phyloP scores from a whole-genome alignment of 2,797 vertebrate genomes.

The Arnoldichthys spilopterus region DNA sequence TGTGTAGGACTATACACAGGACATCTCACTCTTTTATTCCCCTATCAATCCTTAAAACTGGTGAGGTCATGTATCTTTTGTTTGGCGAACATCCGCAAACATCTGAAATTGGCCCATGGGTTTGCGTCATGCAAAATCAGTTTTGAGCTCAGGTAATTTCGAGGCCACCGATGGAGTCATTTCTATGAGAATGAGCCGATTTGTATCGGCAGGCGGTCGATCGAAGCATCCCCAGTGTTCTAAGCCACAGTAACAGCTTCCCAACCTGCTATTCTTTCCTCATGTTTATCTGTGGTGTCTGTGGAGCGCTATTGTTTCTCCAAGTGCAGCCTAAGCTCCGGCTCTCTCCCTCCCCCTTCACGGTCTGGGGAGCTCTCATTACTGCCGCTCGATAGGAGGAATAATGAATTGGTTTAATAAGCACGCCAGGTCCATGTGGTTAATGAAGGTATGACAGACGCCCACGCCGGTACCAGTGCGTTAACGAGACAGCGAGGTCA shows the following conservation, averaged over 20 bases:
- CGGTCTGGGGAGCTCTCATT: slow-evolving; percentile 41
- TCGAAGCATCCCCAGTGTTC: not conserved
- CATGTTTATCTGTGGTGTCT: slow-evolving; percentile 5
- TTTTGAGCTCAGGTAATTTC: not conserved
- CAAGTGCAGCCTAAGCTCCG: not conserved
- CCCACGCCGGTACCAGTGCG: slow-evolving; percentile 66
- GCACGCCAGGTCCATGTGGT: slow-evolving; percentile 75
- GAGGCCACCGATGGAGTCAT: not conserved
- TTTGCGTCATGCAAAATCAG: not conserved
- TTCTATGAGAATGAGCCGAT: not conserved
- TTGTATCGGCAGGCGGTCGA: not conserved
- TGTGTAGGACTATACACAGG: too few relatives aligned
- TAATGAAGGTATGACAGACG: slow-evolving; percentile 80
- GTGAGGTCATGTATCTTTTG: too few relatives aligned
- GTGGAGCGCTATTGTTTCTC: slow-evolving; percentile 10
- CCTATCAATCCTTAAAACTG: too few relatives aligned
- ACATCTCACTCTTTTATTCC: too few relatives aligned
- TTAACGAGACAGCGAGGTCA: slow-evolving; percentile 73
- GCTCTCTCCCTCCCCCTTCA: not conserved
- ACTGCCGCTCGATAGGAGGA: slow-evolving; percentile 71
- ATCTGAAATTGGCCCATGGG: too few relatives aligned
- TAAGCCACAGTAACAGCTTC: not conserved
- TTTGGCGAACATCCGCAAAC: too few relatives aligned
- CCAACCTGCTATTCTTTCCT: not conserved
- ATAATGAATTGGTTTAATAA: slow-evolving; percentile 85